A percentile compares a stretch with the other conserved stretches of the same genome.
Evolutionary conservation across 2,888 invertebrate species (phyloP).

Genomic region (Acanthosepion pharaonis): DNA sequence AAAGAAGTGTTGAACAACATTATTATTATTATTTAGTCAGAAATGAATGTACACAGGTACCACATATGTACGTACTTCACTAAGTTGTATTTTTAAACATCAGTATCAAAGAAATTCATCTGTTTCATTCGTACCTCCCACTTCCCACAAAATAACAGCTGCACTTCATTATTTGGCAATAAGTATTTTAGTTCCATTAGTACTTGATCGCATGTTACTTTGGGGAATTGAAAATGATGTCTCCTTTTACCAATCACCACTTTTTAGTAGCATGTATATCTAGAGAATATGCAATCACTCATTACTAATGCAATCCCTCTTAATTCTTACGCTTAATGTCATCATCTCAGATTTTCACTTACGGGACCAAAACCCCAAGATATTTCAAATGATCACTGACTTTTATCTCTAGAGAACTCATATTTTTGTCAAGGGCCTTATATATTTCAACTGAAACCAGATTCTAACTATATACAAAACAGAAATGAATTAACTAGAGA

Average conservation of each 20-base stretch:
- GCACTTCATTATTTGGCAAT: not conserved
- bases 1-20: no score
- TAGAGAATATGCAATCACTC: not conserved
- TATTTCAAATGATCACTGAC: not conserved
- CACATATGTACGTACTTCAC: no score
- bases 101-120: no score
- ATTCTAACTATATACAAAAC: not conserved
- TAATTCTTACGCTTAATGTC: not conserved
- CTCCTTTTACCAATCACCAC: not conserved
- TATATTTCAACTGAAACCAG: not conserved
- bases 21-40: no score
- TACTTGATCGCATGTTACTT: not conserved
- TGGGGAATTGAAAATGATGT: not conserved
- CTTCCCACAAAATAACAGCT: not conserved
- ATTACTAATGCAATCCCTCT: not conserved
- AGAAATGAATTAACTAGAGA: not conserved
- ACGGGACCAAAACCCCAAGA: not conserved
- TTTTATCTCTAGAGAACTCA: not conserved
- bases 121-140: no score
- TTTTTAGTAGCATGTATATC: not conserved
- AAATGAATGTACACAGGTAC: no score
- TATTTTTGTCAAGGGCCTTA: not conserved
- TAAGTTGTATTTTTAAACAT: no score
- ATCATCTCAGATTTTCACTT: not conserved
- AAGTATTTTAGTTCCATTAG: not conserved